A percentile compares a stretch with the other conserved stretches of the same genome.
These are phyloP conservation scores for Thamnaconus septentrionalis DNA, from an alignment of 2,113 vertebrate genomes.

Conservation along the genomic window DNA sequence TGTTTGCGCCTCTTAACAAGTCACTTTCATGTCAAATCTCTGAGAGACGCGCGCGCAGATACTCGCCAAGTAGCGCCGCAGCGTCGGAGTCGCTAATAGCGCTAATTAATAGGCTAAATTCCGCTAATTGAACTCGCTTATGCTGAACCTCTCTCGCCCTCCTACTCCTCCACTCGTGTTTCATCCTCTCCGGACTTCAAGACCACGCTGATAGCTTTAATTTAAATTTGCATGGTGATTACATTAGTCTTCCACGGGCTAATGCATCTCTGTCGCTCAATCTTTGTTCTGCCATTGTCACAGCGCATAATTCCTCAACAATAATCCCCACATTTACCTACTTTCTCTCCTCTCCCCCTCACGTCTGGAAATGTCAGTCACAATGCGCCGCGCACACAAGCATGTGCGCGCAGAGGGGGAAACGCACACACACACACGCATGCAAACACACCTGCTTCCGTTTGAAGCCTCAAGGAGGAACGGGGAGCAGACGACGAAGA, in stretches of 20 bases:
- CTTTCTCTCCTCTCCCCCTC: constrained; percentile 19
- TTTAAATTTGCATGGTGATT: constrained; percentile 60
- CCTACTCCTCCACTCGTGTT: constrained; percentile 48
- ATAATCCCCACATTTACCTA: constrained; percentile 38
- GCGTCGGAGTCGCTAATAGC: constrained; percentile 59
- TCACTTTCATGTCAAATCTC: constrained; percentile 57
- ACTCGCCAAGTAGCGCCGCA: constrained; percentile 42
- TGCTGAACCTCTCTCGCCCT: constrained; percentile 50
- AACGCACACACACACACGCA: neutral
- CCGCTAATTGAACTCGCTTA: constrained; percentile 72
- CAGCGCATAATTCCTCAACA: constrained; percentile 37
- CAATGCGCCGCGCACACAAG: neutral
- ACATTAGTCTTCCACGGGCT: constrained; percentile 37
- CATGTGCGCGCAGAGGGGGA: too few relatives aligned
- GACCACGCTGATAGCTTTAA: constrained; percentile 45
- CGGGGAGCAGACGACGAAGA: constrained; percentile 23
- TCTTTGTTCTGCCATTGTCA: constrained; percentile 37
- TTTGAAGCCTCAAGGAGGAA: constrained; percentile 48
- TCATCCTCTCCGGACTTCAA: constrained; percentile 51
- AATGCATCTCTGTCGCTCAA: constrained; percentile 13
- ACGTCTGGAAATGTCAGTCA: neutral
- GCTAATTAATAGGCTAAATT: constrained; percentile 76
- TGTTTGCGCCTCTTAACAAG: constrained; percentile 53
- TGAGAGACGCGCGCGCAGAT: constrained; percentile 32
- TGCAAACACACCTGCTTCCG: constrained; percentile 21